phyloP scores from a whole-genome alignment of 2,888 invertebrate species.

The Isoperla grammatica region DNA sequence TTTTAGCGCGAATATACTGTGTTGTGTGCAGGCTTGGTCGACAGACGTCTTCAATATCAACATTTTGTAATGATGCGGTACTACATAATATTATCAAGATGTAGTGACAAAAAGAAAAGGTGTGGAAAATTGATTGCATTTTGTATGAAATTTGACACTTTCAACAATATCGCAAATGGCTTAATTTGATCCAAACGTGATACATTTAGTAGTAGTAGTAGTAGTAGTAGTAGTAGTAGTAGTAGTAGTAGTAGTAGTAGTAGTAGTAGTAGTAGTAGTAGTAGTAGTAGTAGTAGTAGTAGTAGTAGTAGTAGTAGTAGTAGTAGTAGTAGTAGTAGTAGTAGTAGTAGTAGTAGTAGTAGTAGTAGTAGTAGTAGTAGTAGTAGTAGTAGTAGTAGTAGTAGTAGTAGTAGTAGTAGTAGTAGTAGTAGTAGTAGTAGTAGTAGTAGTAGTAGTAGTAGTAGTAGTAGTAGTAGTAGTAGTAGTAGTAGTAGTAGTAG shows the following conservation, averaged over 20 bases:
- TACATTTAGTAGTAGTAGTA: conserved; percentile 16
- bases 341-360: conserved; percentile 16
- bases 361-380: conserved; percentile 16
- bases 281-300: conserved; percentile 16
- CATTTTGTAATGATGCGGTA: no score
- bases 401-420: conserved; percentile 16
- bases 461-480: conserved; percentile 16
- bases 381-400: conserved; percentile 16
- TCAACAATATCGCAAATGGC: no score
- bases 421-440: conserved; percentile 16
- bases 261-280: conserved; percentile 16
- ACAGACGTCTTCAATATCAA: no score
- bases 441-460: conserved; percentile 16
- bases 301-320: conserved; percentile 16
- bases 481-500: conserved; percentile 16
- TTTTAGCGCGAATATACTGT: no score
- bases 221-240: conserved; percentile 16
- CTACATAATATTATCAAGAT: no score
- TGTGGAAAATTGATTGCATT: no score
- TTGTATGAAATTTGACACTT: no score
- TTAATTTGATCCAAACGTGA: no score
- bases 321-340: conserved; percentile 16
- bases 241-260: conserved; percentile 16
- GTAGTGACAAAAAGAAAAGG: no score
- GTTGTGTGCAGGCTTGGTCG: no score